A percentile compares a stretch with the other conserved stretches of the same genome.
These are phyloP conservation scores for Erpobdella octoculata DNA, from an alignment of 2,888 invertebrate species.

Conservation along the genomic window DNA sequence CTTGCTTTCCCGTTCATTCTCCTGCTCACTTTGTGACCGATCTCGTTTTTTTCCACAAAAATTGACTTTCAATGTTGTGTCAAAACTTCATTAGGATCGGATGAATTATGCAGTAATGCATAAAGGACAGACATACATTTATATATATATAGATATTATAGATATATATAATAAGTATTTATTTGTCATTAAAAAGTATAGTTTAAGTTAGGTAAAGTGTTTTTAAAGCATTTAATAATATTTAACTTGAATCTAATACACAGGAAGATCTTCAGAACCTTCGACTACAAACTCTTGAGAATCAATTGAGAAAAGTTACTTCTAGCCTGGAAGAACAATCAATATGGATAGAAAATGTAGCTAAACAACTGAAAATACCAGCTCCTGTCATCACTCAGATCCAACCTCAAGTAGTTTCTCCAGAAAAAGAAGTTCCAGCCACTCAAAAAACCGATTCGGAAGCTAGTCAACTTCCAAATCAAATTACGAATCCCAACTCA, in stretches of 20 bases:
- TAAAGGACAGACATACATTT: too few species aligned
- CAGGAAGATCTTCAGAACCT: slow-evolving; percentile 58
- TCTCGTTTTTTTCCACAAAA: too few species aligned
- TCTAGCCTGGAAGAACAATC: slow-evolving; percentile 59
- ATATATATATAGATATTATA: neutral
- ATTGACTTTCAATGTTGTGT: too few species aligned
- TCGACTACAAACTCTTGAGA: slow-evolving; percentile 38
- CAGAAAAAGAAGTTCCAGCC: slow-evolving; percentile 28
- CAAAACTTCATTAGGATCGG: too few species aligned
- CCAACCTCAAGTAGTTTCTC: too few species aligned
- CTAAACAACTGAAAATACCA: slow-evolving; percentile 28
- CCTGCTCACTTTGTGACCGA: too few species aligned
- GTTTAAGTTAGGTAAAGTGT: too few species aligned
- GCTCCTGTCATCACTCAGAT: slow-evolving; percentile 28
- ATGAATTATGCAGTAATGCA: too few species aligned
- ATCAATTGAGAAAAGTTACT: slow-evolving; percentile 38
- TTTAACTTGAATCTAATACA: too few species aligned
- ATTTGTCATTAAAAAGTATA: neutral
- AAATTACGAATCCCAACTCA: neutral
- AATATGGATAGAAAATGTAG: slow-evolving; percentile 69
- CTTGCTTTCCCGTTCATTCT: too few species aligned
- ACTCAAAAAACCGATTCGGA: neutral
- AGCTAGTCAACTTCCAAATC: neutral
- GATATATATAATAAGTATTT: neutral
- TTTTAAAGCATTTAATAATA: too few species aligned